phyloP scores from a whole-genome alignment of 2,113 vertebrate genomes.

The Eurypyga helias region DNA sequence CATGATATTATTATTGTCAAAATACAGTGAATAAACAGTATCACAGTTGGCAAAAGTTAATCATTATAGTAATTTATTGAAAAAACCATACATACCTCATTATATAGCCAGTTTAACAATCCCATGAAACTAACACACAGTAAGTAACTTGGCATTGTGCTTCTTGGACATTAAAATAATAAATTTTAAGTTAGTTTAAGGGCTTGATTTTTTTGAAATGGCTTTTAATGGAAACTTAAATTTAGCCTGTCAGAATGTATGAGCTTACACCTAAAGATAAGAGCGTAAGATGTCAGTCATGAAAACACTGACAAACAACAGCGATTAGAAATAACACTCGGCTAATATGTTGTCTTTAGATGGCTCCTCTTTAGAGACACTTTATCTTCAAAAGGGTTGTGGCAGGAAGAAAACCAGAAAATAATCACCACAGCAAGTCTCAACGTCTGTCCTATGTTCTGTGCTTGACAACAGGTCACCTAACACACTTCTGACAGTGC shows the following conservation, averaged over 20 bases:
- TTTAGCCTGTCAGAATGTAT: neutral
- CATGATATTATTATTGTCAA: neutral
- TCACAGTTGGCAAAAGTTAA: neutral
- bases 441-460: neutral
- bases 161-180: neutral
- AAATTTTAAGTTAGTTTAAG: neutral
- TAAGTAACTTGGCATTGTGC: neutral
- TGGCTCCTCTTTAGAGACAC: neutral
- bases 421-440: neutral
- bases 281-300: neutral
- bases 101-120: neutral
- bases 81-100: neutral
- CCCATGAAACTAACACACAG: neutral
- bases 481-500: neutral
- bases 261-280: neutral
- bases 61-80: neutral
- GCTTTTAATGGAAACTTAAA: neutral
- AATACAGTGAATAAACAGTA: constrained; percentile 1
- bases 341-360: neutral
- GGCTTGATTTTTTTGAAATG: neutral
- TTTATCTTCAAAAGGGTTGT: neutral
- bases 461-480: neutral
- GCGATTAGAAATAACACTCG: neutral
- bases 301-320: neutral
- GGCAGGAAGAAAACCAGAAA: neutral